Evolutionary conservation across 2,797 vertebrate species (phyloP).

Genomic region (Amblyopsis hoosieri): DNA sequence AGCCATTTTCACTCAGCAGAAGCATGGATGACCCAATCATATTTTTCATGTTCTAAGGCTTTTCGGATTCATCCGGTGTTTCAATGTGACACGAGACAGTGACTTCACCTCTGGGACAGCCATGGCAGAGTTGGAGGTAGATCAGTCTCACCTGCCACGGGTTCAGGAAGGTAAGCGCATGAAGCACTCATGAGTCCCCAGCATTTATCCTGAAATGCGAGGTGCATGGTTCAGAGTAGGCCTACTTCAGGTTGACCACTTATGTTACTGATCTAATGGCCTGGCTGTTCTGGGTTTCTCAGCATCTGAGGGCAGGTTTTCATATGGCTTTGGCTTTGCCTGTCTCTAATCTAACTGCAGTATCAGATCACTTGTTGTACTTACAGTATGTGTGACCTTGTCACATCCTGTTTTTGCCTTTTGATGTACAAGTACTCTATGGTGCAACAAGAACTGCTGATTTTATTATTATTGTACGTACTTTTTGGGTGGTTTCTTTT

Average conservation of each 20-base stretch:
- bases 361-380: neutral
- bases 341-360: slow-evolving; percentile 4
- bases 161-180: slow-evolving; percentile 76
- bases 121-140: slow-evolving; percentile 82
- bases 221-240: neutral
- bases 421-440: slow-evolving; percentile 6
- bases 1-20: too few species aligned
- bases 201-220: neutral
- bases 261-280: neutral
- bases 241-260: neutral
- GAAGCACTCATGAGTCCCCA: neutral
- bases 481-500: too few species aligned
- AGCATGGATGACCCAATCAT: neutral
- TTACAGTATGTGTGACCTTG: slow-evolving; percentile 29
- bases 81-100: slow-evolving; percentile 52
- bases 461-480: too few species aligned
- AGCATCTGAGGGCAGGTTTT: neutral
- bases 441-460: neutral
- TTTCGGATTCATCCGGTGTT: slow-evolving; percentile 11
- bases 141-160: slow-evolving; percentile 78
- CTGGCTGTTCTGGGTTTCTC: neutral
- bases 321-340: slow-evolving; percentile 2
- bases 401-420: slow-evolving; percentile 18
- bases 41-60: slow-evolving; percentile 17
- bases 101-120: slow-evolving; percentile 39